phyloP scores from a whole-genome alignment of 1,140 invertebrate genomes.

The Pseudachorutes palmiensis region DNA sequence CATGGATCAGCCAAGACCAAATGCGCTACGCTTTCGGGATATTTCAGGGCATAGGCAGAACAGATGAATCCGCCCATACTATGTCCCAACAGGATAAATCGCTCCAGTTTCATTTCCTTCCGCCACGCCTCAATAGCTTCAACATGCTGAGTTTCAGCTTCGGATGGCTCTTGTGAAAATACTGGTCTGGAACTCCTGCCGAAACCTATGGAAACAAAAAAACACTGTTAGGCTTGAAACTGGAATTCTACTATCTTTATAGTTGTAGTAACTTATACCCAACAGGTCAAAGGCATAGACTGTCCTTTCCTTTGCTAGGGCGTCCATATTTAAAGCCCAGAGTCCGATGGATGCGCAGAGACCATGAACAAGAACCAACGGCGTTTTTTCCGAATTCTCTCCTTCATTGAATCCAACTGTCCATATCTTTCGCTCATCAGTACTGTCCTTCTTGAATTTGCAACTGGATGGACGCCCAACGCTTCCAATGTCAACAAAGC shows the following conservation, averaged over 20 bases:
- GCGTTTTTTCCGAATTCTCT: not conserved
- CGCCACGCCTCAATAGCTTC: constrained; percentile 91
- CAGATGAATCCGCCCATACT: constrained; percentile 75
- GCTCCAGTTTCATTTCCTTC: constrained; percentile 73
- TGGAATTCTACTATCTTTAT: not conserved
- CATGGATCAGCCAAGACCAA: constrained; percentile 91
- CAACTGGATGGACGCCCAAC: not conserved
- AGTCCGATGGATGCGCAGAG: constrained; percentile 81
- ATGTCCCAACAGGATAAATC: constrained; percentile 88
- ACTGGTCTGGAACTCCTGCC: constrained; percentile 79
- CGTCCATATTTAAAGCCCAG: constrained; percentile 84
- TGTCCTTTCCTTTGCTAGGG: constrained; percentile 58
- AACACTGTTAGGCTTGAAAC: not conserved
- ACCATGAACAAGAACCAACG: not conserved
- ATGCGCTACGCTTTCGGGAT: constrained; percentile 60
- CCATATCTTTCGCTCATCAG: constrained; percentile 8
- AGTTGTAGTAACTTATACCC: constrained; percentile 46
- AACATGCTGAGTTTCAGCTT: constrained; percentile 82
- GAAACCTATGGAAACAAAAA: constrained; percentile 58
- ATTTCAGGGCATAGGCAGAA: constrained; percentile 63
- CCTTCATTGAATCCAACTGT: constrained; percentile 11
- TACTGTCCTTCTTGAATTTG: not conserved
- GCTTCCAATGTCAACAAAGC: constrained; percentile 2
- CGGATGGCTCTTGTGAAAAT: constrained; percentile 67
- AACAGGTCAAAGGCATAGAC: constrained; percentile 90